Percentiles rank a stretch among this genome's conserved stretches.
These are phyloP conservation scores for Grammomys dolichurus DNA, from an alignment of 2,113 vertebrate genomes.

Conservation along the genomic window DNA sequence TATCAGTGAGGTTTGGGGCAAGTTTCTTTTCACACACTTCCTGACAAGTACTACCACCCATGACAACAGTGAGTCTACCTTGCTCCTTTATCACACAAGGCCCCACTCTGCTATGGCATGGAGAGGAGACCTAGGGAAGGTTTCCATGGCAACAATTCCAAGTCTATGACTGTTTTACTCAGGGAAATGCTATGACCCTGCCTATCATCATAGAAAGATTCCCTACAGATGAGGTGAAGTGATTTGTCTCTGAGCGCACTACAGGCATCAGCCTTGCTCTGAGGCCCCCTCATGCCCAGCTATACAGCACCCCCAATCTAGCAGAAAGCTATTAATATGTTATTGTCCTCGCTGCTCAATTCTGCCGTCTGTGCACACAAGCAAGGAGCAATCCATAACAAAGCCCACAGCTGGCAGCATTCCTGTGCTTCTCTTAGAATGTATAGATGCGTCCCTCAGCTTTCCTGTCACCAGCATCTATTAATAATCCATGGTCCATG, in stretches of 20 bases:
- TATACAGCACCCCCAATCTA: rapidly evolving
- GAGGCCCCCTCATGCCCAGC: no score
- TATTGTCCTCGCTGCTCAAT: rapidly evolving
- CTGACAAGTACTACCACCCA: not conserved
- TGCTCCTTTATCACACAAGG: not conserved
- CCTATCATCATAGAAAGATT: not conserved
- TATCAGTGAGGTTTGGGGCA: no score
- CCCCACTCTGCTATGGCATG: rapidly evolving
- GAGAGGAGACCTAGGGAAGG: not conserved
- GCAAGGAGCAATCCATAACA: no score
- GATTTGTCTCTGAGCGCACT: rapidly evolving
- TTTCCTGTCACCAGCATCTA: not conserved
- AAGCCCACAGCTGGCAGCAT: not conserved
- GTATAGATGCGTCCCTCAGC: rapidly evolving
- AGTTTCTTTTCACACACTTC: rapidly evolving
- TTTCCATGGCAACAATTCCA: constrained; percentile 40
- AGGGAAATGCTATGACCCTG: not conserved
- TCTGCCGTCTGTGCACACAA: not conserved
- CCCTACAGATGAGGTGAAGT: rapidly evolving
- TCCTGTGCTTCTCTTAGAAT: no score
- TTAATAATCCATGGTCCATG: not conserved
- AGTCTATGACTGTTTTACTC: not conserved
- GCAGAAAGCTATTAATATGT: not conserved
- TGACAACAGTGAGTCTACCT: no score
- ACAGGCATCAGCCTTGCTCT: rapidly evolving